Evolutionary conservation across 2,888 invertebrate species (phyloP), one percentile per base, ranked within the genome.

Genomic region (Conops quadrifasciatus): DNA sequence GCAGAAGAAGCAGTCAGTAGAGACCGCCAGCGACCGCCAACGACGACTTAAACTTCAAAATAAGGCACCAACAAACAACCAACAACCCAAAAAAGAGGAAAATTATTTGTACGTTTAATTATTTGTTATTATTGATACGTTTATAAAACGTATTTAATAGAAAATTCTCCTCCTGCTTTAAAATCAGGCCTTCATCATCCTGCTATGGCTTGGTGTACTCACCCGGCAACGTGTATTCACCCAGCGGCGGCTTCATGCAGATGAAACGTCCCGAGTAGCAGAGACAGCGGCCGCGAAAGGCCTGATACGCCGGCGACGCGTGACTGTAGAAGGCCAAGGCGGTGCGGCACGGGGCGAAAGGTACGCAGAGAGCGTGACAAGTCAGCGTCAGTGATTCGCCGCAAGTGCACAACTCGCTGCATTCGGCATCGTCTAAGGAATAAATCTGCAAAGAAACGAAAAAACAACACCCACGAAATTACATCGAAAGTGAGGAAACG

Each of bases 251-350:
- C 81, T 94, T 91, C 93, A 95, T 94, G 87, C 95, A 95, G 87
- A 95, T 95, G 87, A 96, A 95, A 75, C 93, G 91, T 47, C 95
- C 95, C 26, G 94, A 94, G 87, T 95, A 95, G 87, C 95, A 96
- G 79, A 95, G 91, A 87, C 96, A 96, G 72, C 94, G 90, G 53
- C 95, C 95, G 53, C 95, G 89, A 84, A 92, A 94, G 11, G 95
- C 95, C 86, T 94, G 94, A 87, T 94, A 95, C 69, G 94, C 93
- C 9, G 95, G 95, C 2, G 94, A 93, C 51, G 94, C 93, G 86
- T 96, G 96, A 81, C 94, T 94, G 88, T 95, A 96, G 87, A 93
- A 93, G 65, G 95, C 95, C 78, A 94, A 91, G 75, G 94, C 91
- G 15, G 94, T 94, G 78, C 94, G 93, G 87, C 95, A 96, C 2